A percentile compares a stretch with the other conserved stretches of the same genome.
These are phyloP conservation scores for Galerucella calmariensis DNA, from an alignment of 2,888 invertebrate genomes.

Conservation along the genomic window DNA sequence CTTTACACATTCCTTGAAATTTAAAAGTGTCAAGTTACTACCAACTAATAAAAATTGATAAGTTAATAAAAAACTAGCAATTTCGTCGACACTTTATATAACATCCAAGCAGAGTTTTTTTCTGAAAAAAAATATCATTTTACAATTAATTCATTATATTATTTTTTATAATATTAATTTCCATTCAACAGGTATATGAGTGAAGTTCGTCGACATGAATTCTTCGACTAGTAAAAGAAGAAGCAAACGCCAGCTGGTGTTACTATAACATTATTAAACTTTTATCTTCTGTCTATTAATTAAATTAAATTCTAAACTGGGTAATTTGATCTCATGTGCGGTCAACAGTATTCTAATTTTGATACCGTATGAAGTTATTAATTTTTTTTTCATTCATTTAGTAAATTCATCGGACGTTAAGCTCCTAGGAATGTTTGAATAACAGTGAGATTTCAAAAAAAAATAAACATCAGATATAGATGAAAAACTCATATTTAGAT, in stretches of 20 bases:
- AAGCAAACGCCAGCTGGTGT: slow-evolving; percentile 9
- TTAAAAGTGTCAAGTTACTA: neutral
- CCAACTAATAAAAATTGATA: neutral
- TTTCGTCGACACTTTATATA: neutral
- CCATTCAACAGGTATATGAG: slow-evolving; percentile 3
- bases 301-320: slow-evolving; percentile 29
- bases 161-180: neutral
- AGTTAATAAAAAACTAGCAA: neutral
- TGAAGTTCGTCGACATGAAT: slow-evolving; percentile 10
- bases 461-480: neutral
- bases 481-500: too few species aligned
- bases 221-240: neutral
- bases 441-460: neutral
- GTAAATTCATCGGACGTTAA: neutral
- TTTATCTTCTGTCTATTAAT: slow-evolving; percentile 35
- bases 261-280: slow-evolving; percentile 35
- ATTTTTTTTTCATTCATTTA: slow-evolving; percentile 10
- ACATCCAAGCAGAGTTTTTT: neutral
- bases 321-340: slow-evolving; percentile 12
- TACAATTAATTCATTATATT: neutral
- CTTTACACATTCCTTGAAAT: neutral
- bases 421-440: neutral
- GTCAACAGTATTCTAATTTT: slow-evolving; percentile 16
- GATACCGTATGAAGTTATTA: neutral
- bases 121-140: slow-evolving; percentile 6